These are phyloP conservation scores for Drosophila limbata DNA, from an alignment of 2,888 invertebrate genomes.

Conservation along the genomic window DNA sequence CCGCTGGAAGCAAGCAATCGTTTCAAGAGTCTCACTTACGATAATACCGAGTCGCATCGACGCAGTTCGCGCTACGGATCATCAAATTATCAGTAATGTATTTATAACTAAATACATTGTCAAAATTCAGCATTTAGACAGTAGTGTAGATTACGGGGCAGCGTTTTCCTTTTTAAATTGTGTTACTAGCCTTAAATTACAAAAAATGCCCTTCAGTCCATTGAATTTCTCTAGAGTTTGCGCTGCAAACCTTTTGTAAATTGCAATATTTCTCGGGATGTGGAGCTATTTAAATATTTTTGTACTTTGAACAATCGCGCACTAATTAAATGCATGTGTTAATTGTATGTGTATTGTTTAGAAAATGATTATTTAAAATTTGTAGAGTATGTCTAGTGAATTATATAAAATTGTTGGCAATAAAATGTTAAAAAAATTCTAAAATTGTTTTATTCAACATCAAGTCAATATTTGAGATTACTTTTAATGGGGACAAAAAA, in stretches of 20 bases:
- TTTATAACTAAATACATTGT: constrained; percentile 7
- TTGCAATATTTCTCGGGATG: constrained; percentile 33
- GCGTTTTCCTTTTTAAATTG: constrained; percentile 43
- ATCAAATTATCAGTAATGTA: constrained; percentile 25
- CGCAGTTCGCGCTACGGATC: constrained; percentile 28
- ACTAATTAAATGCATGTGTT: constrained; percentile 44
- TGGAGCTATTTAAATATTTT: constrained; percentile 30
- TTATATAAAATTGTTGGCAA: constrained; percentile 45
- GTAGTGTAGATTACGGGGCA: constrained; percentile 13
- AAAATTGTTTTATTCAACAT: not conserved
- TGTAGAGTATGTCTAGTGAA: constrained; percentile 19
- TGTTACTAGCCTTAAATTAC: constrained; percentile 63
- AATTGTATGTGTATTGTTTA: constrained; percentile 58
- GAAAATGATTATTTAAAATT: constrained; percentile 23
- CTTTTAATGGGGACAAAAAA: not conserved
- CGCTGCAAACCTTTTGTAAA: constrained; percentile 38
- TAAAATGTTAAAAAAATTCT: constrained; percentile 32
- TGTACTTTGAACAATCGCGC: constrained; percentile 36
- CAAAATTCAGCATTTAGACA: constrained; percentile 49
- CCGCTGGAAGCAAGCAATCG: constrained; percentile 37
- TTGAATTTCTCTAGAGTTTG: constrained; percentile 38
- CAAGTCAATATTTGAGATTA: not conserved
- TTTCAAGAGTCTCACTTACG: constrained; percentile 60
- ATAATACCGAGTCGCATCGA: constrained; percentile 46
- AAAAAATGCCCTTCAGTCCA: constrained; percentile 15